phyloP scores from a whole-genome alignment of 2,797 vertebrate genomes.

The Sternarchorhynchus goeldii region DNA sequence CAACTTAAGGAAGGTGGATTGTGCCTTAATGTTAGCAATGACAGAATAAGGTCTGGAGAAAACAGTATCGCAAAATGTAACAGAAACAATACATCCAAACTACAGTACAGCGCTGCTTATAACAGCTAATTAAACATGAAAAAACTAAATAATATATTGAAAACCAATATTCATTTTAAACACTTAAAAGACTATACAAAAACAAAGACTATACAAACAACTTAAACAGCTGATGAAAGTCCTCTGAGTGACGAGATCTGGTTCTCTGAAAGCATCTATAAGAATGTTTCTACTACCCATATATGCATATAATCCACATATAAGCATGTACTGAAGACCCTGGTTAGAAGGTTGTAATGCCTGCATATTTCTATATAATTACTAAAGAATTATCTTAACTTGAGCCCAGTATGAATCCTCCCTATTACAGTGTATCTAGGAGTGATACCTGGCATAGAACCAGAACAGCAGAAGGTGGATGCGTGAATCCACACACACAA shows the following conservation, averaged over 20 bases:
- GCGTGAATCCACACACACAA: constrained; percentile 12
- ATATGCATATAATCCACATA: too few species aligned
- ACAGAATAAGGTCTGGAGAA: neutral
- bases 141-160: neutral
- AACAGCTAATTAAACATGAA: neutral
- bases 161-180: neutral
- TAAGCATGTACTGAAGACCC: too few species aligned
- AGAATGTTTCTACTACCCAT: too few species aligned
- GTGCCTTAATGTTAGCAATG: neutral
- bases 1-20: neutral
- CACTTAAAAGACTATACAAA: too few species aligned
- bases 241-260: too few species aligned
- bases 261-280: too few species aligned
- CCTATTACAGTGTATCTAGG: constrained; percentile 8
- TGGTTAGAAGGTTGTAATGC: too few species aligned
- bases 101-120: neutral
- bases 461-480: constrained; percentile 28
- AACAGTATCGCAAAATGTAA: neutral
- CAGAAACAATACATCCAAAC: neutral
- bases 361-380: too few species aligned
- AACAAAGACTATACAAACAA: too few species aligned
- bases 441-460: constrained; percentile 30
- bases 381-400: too few species aligned
- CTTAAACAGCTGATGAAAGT: too few species aligned
- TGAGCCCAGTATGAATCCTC: neutral